Evolutionary conservation across 2,113 vertebrate genomes (phyloP), one percentile per base, ranked within the genome.

Genomic region (Tonatia bakeri): DNA sequence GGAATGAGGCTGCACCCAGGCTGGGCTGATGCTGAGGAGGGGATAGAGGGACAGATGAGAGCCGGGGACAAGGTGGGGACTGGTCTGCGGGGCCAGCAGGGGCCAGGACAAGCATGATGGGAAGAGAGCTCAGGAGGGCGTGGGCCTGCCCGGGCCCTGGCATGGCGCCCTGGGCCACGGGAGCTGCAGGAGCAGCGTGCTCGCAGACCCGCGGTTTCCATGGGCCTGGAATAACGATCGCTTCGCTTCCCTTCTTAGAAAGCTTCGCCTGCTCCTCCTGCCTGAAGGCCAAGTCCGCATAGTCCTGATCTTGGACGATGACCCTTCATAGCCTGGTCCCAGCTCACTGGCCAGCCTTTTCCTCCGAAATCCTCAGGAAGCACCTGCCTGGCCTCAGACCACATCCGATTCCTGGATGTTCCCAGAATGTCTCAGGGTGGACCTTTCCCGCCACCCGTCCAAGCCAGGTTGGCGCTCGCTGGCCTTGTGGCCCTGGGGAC

Each of bases 291-390:
- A 43, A 4, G 59, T 16, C 10, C 7, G 16, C 17, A 1, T 26
- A 1, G 54, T 38, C 31, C 54, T 4, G 5, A 31, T n/a, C 0
- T 1, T 17, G 45, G 61, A 11, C 0, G 1, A 11, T 12, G 70
- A 56, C 38, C 50, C n/a, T 73, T 7, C 16, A 0, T 0, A 6
- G 72, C 50, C 72, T 33, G 65, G 83, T 17, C 38, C 33, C 56
- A 3, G 19, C 38, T 75, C 17, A 13, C 72, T n/a, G 69, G 19
- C 14, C 36, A 24, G 64, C 15, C 47, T 38, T 50, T 15, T 87
- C 40, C 87, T 83, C 82, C 3, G 45, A 85, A 36, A 26, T 22
- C 61, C 61, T 77, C 33, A 31, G 82, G 50, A 83, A 31, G 13
- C 10, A 28, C 76, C n/a, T 36, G 56, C 56, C 22, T 0, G 26